These are phyloP conservation scores for Merodon equestris DNA, from an alignment of 2,888 invertebrate genomes.

Conservation along the genomic window DNA sequence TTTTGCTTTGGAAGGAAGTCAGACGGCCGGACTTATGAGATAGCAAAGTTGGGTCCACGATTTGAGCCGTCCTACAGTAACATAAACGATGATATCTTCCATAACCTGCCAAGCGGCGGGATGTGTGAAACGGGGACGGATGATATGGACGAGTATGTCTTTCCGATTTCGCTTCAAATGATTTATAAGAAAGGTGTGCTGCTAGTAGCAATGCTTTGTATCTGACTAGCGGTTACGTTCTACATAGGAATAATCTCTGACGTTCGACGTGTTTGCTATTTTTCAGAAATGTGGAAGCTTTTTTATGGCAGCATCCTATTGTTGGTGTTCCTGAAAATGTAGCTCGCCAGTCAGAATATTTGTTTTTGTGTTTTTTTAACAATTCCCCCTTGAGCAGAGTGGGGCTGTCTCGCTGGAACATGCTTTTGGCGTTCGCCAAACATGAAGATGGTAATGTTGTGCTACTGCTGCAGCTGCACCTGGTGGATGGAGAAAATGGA, in stretches of 20 bases:
- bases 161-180: slow-evolving; percentile 16
- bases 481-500: background rate
- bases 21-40: slow-evolving; percentile 15
- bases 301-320: background rate
- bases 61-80: background rate
- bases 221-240: too few species aligned
- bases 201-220: too few species aligned
- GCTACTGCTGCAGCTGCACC: background rate
- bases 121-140: background rate
- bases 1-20: too few species aligned
- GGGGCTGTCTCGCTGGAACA: background rate
- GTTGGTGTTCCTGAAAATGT: background rate
- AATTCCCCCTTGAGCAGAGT: background rate
- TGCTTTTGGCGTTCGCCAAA: slow-evolving; percentile 1
- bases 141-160: background rate
- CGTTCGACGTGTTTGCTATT: too few species aligned
- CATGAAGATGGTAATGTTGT: background rate
- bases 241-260: too few species aligned
- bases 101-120: background rate
- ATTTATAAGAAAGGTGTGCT: slow-evolving; percentile 17
- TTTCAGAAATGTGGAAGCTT: background rate
- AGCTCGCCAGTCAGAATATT: too few species aligned
- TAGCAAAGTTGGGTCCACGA: slow-evolving; percentile 11
- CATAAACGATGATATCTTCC: background rate
- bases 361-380: too few species aligned